Conservation (phyloP, 2,888 invertebrate species). For the Mythimna impura region DNA sequence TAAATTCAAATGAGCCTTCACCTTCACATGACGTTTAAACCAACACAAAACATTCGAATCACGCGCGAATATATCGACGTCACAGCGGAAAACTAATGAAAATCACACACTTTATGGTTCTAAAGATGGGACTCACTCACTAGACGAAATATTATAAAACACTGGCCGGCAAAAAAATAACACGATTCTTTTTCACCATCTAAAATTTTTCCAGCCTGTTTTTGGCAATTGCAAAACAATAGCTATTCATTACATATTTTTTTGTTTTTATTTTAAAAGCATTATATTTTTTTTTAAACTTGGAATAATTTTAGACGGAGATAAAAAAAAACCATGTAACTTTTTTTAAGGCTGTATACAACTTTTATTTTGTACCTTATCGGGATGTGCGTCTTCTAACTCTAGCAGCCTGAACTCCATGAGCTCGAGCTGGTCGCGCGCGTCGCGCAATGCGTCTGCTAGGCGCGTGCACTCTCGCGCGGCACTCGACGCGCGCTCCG, state of each 20-base stretch:
- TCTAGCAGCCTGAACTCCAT: slow-evolving; percentile 95
- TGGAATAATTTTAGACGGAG: background rate
- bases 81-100: slow-evolving; percentile 25
- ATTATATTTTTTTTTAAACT: background rate
- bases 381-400: slow-evolving; percentile 92
- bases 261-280: background rate
- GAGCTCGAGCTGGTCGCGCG: slow-evolving; percentile 95
- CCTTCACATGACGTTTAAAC: slow-evolving; percentile 28
- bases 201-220: background rate
- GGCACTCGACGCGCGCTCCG: slow-evolving; percentile 84
- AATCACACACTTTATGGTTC: slow-evolving; percentile 28
- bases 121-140: slow-evolving; percentile 7
- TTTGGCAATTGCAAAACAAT: background rate
- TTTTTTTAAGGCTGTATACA: background rate
- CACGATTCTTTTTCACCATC: background rate
- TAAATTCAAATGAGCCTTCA: slow-evolving; percentile 43
- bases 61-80: slow-evolving; percentile 47
- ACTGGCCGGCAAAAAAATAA: background rate
- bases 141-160: background rate
- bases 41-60: slow-evolving; percentile 48
- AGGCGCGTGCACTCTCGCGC: slow-evolving; percentile 90
- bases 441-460: slow-evolving; percentile 92
- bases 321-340: background rate
- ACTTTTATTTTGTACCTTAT: slow-evolving; percentile 76
- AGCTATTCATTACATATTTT: too few relatives aligned